phyloP scores from a whole-genome alignment of 2,888 invertebrate genomes.

The Branchellion lobata region DNA sequence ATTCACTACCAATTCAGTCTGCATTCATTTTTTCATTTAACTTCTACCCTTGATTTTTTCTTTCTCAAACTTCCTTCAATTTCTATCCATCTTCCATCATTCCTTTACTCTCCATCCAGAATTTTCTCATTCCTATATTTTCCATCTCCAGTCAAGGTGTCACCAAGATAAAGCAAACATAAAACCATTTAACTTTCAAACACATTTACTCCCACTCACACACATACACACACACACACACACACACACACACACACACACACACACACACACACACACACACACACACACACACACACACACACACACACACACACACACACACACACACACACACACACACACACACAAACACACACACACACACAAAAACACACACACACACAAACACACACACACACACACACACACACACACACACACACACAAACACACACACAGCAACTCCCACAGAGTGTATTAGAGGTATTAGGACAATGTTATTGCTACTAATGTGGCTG shows the following conservation, averaged over 20 bases:
- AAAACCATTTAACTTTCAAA: background rate
- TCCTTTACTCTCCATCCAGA: too few species aligned
- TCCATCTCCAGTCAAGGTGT: constrained; percentile 11
- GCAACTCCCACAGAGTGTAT: too few species aligned
- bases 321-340: background rate
- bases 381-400: background rate
- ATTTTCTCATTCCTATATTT: too few species aligned
- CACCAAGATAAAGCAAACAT: background rate
- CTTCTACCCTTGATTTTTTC: too few species aligned
- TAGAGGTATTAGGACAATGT: too few species aligned
- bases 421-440: too few species aligned
- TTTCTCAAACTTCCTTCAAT: too few species aligned
- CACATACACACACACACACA: background rate
- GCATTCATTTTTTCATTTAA: too few species aligned
- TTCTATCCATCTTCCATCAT: too few species aligned
- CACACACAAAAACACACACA: background rate
- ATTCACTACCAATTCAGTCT: too few species aligned
- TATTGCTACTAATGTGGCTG: too few species aligned
- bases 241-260: constrained; percentile 14
- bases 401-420: too few species aligned
- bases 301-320: constrained; percentile 3
- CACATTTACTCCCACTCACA: background rate
- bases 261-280: constrained; percentile 14
- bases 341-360: background rate
- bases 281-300: constrained; percentile 6